Conservation (phyloP, 2,113 vertebrate genomes). For the Pagrus major region DNA sequence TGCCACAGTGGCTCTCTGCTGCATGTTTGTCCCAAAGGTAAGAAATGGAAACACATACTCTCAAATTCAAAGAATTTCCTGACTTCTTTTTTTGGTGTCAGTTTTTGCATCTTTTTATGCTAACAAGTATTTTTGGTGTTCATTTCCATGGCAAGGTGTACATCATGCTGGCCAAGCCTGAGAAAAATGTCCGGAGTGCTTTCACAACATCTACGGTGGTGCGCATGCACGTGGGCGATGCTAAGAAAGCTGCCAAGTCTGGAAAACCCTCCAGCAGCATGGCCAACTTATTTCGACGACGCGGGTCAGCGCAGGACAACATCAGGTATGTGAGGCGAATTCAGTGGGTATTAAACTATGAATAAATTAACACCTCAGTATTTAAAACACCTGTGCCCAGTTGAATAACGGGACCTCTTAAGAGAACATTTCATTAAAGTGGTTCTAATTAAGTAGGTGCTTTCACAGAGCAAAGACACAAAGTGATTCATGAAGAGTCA, state of each 20-base stretch:
- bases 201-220: slow-evolving; percentile 98
- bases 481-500: too few relatives aligned
- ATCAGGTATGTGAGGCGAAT: slow-evolving; percentile 88
- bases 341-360: background rate
- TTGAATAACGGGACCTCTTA: background rate
- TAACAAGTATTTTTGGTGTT: background rate
- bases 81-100: background rate
- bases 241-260: slow-evolving; percentile 89
- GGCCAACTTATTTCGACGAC: slow-evolving; percentile 94
- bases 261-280: slow-evolving; percentile 94
- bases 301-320: slow-evolving; percentile 92
- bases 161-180: slow-evolving; percentile 98
- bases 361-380: background rate
- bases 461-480: too few relatives aligned
- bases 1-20: slow-evolving; percentile 95
- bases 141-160: slow-evolving; percentile 84
- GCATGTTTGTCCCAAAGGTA: slow-evolving; percentile 98
- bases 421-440: background rate
- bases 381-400: background rate
- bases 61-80: background rate
- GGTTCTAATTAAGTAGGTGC: background rate
- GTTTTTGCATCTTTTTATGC: background rate
- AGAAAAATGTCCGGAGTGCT: slow-evolving; percentile 96
- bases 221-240: slow-evolving; percentile 97
- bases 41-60: slow-evolving; percentile 3